phyloP scores from a whole-genome alignment of 1,140 invertebrate genomes.

The Drosophila nebulosa region DNA sequence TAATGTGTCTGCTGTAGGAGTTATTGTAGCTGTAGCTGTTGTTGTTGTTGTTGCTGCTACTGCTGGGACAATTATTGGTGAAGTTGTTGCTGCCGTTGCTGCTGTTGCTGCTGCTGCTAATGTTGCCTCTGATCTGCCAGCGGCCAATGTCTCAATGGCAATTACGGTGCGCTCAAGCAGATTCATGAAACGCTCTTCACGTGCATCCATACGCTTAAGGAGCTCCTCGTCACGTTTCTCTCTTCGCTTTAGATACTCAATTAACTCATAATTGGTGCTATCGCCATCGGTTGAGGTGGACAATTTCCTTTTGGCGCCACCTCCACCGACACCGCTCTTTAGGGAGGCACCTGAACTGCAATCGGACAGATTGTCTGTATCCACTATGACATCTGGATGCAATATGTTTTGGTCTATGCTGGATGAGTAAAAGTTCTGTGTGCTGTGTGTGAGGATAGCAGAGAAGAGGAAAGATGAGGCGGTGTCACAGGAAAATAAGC shows the following conservation, averaged over 20 bases:
- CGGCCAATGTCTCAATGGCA: constrained; percentile 68
- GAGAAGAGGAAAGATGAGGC: neutral
- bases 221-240: constrained; percentile 77
- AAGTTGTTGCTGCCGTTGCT: neutral
- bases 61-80: neutral
- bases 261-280: constrained; percentile 79
- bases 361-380: constrained; percentile 77
- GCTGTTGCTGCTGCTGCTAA: neutral
- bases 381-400: constrained; percentile 78
- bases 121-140: neutral
- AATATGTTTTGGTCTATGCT: constrained; percentile 71
- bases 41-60: neutral
- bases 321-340: constrained; percentile 38
- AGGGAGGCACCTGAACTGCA: constrained; percentile 64
- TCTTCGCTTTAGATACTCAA: constrained; percentile 75
- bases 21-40: neutral
- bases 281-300: constrained; percentile 77
- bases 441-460: constrained; percentile 21
- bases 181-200: constrained; percentile 69
- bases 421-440: constrained; percentile 74
- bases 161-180: constrained; percentile 73
- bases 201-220: constrained; percentile 75
- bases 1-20: neutral
- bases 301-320: constrained; percentile 56
- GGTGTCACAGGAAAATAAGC: too few relatives aligned